Percentiles rank a stretch among this genome's conserved stretches.
Conservation (phyloP, 2,888 invertebrate species). For the Mimachlamys varia region DNA sequence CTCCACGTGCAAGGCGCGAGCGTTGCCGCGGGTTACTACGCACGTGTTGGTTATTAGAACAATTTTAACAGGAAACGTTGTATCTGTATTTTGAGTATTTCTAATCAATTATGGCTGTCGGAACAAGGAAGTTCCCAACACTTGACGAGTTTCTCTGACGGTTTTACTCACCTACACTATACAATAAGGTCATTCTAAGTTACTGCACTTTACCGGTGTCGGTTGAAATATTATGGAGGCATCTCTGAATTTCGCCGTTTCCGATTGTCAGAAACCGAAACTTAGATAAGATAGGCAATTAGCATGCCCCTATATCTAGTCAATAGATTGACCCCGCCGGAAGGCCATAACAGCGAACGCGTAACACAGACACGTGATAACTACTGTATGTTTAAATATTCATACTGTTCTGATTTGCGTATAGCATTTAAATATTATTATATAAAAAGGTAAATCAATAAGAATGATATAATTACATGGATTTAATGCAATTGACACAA, state of each 20-base stretch:
- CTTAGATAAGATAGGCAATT: background rate
- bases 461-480: too few relatives aligned
- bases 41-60: constrained; percentile 26
- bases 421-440: too few relatives aligned
- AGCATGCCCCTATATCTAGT: too few relatives aligned
- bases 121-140: background rate
- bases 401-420: too few relatives aligned
- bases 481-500: too few relatives aligned
- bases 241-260: background rate
- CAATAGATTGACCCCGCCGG: too few relatives aligned
- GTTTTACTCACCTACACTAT: background rate
- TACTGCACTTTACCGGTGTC: background rate
- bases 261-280: too few relatives aligned
- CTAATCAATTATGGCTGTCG: background rate
- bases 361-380: too few relatives aligned
- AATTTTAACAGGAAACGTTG: background rate
- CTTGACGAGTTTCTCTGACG: background rate
- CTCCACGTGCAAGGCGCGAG: background rate
- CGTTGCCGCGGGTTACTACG: background rate
- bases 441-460: too few relatives aligned
- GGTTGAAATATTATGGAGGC: background rate
- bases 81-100: constrained; percentile 15
- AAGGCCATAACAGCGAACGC: too few relatives aligned
- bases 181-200: background rate
- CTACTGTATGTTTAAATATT: too few relatives aligned